Evolutionary conservation across 2,888 invertebrate genomes (phyloP).

Genomic region (Bibio marci): DNA sequence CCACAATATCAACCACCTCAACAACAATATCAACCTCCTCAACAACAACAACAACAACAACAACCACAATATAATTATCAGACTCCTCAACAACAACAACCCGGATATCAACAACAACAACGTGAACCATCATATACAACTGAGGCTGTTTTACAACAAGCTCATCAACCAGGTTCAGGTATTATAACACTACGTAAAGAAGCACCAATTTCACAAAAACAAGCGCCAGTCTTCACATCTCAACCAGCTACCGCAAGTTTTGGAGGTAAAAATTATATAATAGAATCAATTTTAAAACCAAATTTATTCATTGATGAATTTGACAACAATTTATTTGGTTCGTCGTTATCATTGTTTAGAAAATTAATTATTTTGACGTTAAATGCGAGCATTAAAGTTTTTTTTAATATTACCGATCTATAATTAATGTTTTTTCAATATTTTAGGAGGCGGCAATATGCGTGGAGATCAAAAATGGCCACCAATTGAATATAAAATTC

Average conservation of each 20-base stretch:
- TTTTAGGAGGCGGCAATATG: conserved; percentile 58
- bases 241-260: conserved; percentile 64
- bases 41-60: conserved; percentile 10
- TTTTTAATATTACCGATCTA: too few species aligned
- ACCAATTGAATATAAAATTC: conserved; percentile 57
- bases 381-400: too few species aligned
- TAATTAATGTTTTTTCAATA: too few species aligned
- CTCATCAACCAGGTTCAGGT: conserved; percentile 39
- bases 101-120: neutral
- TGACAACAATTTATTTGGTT: too few species aligned
- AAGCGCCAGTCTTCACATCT: conserved; percentile 56
- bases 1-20: conserved; percentile 5
- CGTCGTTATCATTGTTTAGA: too few species aligned
- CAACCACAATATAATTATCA: conserved; percentile 10
- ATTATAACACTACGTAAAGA: conserved; percentile 42
- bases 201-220: conserved; percentile 57
- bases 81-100: conserved; percentile 1
- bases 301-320: too few species aligned
- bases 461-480: conserved; percentile 82
- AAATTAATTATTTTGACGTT: too few species aligned
- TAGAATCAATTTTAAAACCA: too few species aligned
- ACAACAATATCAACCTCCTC: conserved; percentile 16
- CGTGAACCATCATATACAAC: neutral
- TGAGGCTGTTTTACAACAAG: neutral
- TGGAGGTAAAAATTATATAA: too few species aligned